Percentiles rank a stretch among this genome's conserved stretches.
These are phyloP conservation scores for Apocheima hispidaria DNA, from an alignment of 2,888 invertebrate genomes.

Conservation along the genomic window DNA sequence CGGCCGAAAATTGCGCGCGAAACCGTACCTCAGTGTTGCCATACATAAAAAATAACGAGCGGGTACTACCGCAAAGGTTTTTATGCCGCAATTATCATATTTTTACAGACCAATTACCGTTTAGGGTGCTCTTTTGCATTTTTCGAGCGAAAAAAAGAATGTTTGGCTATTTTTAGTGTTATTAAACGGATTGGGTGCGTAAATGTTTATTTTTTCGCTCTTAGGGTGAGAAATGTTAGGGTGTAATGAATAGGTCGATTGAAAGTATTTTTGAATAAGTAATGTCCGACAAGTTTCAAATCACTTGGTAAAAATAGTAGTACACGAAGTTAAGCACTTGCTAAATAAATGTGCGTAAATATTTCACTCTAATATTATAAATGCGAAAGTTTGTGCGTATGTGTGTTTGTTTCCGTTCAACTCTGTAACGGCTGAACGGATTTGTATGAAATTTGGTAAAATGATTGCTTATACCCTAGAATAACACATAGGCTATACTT, in stretches of 20 bases:
- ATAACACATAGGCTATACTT: no score
- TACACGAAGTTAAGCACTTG: no score
- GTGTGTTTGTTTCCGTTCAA: no score
- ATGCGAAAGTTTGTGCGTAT: no score
- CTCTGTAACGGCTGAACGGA: no score
- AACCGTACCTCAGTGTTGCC: constrained; percentile 60
- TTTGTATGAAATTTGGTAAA: no score
- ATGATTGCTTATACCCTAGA: no score
- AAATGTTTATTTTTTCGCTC: constrained; percentile 30
- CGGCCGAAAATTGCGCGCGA: constrained; percentile 62
- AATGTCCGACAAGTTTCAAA: no score
- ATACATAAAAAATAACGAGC: constrained; percentile 74
- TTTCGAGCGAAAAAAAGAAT: constrained; percentile 50
- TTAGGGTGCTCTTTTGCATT: constrained; percentile 62
- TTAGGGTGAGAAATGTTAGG: constrained; percentile 12
- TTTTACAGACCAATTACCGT: constrained; percentile 73
- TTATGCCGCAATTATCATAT: constrained; percentile 79
- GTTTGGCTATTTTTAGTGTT: constrained; percentile 47
- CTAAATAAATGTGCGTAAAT: no score
- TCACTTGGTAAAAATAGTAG: no score
- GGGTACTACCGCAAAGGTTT: constrained; percentile 69
- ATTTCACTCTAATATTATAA: no score
- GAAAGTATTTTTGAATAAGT: neutral
- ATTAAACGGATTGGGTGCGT: constrained; percentile 49
- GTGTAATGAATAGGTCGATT: constrained; percentile 9